Conservation (phyloP, 2,888 invertebrate species). For the Archips crataeganus region DNA sequence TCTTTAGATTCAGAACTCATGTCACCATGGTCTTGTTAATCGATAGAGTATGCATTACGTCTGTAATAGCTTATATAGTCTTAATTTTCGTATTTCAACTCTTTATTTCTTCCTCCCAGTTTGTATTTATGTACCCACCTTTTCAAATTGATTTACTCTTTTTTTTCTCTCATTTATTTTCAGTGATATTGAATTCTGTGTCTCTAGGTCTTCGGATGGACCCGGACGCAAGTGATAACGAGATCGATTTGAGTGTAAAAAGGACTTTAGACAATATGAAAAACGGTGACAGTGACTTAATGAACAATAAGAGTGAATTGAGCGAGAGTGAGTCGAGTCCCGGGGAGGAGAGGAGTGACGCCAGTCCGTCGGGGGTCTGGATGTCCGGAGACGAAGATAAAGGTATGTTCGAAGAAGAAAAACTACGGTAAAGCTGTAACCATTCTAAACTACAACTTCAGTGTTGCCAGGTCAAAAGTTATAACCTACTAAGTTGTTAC, state of each 20-base stretch:
- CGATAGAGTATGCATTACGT: not conserved
- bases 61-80: constrained; percentile 23
- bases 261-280: constrained; percentile 83
- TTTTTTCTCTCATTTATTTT: constrained; percentile 78
- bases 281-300: constrained; percentile 81
- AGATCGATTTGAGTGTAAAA: constrained; percentile 80
- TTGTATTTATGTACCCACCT: constrained; percentile 47
- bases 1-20: constrained; percentile 30
- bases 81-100: constrained; percentile 8
- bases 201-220: constrained; percentile 84
- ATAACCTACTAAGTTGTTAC: too few relatives aligned
- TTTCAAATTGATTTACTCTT: constrained; percentile 61
- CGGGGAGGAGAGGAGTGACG: constrained; percentile 71
- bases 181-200: constrained; percentile 85
- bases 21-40: constrained; percentile 12
- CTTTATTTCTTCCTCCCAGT: constrained; percentile 34
- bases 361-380: constrained; percentile 72
- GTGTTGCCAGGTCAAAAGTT: too few relatives aligned
- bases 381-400: constrained; percentile 70
- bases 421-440: too few relatives aligned
- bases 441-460: too few relatives aligned
- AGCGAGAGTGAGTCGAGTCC: constrained; percentile 72
- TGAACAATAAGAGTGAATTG: constrained; percentile 80
- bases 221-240: constrained; percentile 82
- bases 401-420: not conserved